Evolutionary conservation across 2,113 vertebrate genomes (phyloP), one percentile per base, ranked within the genome.

Genomic region (Microtus oregoni): DNA sequence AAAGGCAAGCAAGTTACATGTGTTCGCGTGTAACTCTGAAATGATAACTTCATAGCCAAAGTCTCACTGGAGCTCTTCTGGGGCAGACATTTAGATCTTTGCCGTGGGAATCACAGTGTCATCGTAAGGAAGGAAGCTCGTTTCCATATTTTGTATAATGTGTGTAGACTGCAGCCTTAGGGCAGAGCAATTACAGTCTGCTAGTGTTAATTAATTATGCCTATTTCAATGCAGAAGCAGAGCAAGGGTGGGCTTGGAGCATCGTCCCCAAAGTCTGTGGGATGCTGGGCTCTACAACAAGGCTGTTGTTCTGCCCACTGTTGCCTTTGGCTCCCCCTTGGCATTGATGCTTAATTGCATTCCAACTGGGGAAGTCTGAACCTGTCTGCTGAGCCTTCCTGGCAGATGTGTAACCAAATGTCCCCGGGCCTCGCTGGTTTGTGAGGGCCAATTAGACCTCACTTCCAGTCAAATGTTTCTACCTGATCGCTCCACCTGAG

Each of bases 311-410:
- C 76, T 95, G 76, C 85, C 77, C 61, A 61, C 22, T 0, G 0
- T 58, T 90, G 92, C 96, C 92, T 86, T 92, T 89, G 90, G 61
- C 81, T 86, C 30, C 87, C 61, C 73, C 52, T 95, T 95, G 93
- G 89, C 92, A 50, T 65, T 15, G 35, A 32, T 55, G 89, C 32
- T 86, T 96, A 97, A 94, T 79, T 97, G 86, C 67, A 58, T 97
- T 82, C 81, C 96, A 67, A 0, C 63, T 79, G 87, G 81, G 79
- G 94, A 78, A 19, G 90, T 96, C 91, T 95, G 87, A 96, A 97
- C 91, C 85, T 97, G 96, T 96, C 96, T 94, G 58, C 89, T 70
- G 58, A 92, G 38, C 70, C 82, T 96, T 67, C 82, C 91, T 91
- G 88, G 86, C 90, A 96, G 47, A 28, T 83, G 47, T 81, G 26